Conservation (phyloP, 2,113 vertebrate species). For the Ranitomeya imitator region DNA sequence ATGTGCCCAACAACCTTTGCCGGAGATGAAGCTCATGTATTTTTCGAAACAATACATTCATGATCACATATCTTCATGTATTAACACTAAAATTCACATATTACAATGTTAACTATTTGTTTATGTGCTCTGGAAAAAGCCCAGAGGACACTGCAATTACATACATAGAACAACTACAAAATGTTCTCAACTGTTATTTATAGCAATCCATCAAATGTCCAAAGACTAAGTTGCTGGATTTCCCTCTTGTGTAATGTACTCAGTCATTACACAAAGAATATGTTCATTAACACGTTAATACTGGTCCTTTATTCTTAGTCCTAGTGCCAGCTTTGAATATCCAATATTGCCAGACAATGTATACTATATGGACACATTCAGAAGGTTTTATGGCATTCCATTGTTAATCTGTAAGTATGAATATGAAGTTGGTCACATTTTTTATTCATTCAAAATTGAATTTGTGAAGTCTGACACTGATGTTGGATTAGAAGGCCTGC, state of each 20-base stretch:
- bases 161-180: neutral
- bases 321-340: too few relatives aligned
- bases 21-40: neutral
- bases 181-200: neutral
- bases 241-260: neutral
- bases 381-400: neutral
- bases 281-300: neutral
- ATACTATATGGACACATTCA: neutral
- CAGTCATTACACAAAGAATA: neutral
- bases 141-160: neutral
- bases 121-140: neutral
- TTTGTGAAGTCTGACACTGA: too few relatives aligned
- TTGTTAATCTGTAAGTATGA: too few relatives aligned
- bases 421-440: too few relatives aligned
- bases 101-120: neutral
- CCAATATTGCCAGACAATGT: too few relatives aligned
- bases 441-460: too few relatives aligned
- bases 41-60: neutral
- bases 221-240: neutral
- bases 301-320: too few relatives aligned
- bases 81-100: neutral
- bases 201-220: neutral
- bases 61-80: neutral
- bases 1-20: neutral
- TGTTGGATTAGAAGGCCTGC: too few relatives aligned